These are phyloP conservation scores for Dicrostonyx torquatus DNA, from an alignment of 2,797 vertebrate species.

Conservation along the genomic window DNA sequence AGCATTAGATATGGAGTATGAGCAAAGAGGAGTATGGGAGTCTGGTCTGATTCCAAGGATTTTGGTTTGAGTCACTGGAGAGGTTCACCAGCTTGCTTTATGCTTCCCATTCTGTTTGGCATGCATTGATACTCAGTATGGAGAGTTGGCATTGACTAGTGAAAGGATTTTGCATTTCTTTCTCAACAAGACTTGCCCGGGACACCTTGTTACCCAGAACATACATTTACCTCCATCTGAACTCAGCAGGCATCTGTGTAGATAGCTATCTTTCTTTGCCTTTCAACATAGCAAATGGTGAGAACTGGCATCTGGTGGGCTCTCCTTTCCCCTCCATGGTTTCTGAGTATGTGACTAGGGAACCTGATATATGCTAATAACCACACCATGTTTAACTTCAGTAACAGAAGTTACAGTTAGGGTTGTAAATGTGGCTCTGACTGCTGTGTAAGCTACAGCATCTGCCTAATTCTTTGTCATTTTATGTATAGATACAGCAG, in stretches of 20 bases:
- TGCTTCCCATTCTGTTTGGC: not conserved
- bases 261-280: not conserved
- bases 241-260: not conserved
- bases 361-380: not conserved
- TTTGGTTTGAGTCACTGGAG: not conserved
- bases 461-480: not conserved
- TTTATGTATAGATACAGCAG: not conserved
- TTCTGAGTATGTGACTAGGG: not conserved
- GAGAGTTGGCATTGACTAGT: not conserved
- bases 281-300: not conserved
- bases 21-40: not conserved
- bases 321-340: not conserved
- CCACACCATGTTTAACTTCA: not conserved
- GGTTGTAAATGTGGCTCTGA: not conserved
- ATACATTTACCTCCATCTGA: not conserved
- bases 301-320: not conserved
- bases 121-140: not conserved
- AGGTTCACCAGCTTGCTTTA: not conserved
- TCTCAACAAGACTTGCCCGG: not conserved
- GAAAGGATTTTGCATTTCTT: not conserved
- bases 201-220: not conserved
- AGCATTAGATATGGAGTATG: not conserved
- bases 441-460: not conserved
- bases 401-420: not conserved
- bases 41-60: not conserved